Evolutionary conservation across 1,140 invertebrate genomes (phyloP).

Genomic region (Sitodiplosis mosellana): DNA sequence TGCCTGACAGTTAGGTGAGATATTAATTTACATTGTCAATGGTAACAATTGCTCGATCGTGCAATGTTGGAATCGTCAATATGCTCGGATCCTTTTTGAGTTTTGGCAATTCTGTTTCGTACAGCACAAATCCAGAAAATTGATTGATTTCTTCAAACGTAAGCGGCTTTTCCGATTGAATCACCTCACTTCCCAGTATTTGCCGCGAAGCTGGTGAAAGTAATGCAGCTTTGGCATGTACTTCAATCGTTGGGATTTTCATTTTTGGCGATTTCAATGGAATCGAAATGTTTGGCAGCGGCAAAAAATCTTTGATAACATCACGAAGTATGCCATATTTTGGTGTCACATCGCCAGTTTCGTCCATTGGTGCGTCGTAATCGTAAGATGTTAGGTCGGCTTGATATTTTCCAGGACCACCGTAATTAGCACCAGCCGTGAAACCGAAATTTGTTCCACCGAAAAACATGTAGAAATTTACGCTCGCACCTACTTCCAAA

Average conservation of each 20-base stretch:
- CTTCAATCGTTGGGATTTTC: not conserved
- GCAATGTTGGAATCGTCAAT: conserved; percentile 32
- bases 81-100: conserved; percentile 27
- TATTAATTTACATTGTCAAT: conserved; percentile 31
- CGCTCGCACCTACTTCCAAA: conserved; percentile 38
- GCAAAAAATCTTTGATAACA: conserved; percentile 32
- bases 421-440: conserved; percentile 34
- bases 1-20: too few relatives aligned
- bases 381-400: conserved; percentile 61
- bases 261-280: not conserved
- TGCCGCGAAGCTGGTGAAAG: not conserved
- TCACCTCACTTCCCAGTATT: not conserved
- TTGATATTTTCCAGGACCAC: conserved; percentile 20
- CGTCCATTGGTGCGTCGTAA: conserved; percentile 52
- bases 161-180: conserved; percentile 9
- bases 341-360: conserved; percentile 49
- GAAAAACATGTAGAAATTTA: conserved; percentile 53
- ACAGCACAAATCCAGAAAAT: conserved; percentile 45
- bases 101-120: conserved; percentile 35
- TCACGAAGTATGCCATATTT: conserved; percentile 26
- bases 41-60: conserved; percentile 51
- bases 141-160: conserved; percentile 27
- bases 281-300: conserved; percentile 1
- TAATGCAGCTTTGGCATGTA: not conserved
- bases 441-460: conserved; percentile 51